phyloP scores from a whole-genome alignment of 1,140 invertebrate genomes.

The Gryon sp. region DNA sequence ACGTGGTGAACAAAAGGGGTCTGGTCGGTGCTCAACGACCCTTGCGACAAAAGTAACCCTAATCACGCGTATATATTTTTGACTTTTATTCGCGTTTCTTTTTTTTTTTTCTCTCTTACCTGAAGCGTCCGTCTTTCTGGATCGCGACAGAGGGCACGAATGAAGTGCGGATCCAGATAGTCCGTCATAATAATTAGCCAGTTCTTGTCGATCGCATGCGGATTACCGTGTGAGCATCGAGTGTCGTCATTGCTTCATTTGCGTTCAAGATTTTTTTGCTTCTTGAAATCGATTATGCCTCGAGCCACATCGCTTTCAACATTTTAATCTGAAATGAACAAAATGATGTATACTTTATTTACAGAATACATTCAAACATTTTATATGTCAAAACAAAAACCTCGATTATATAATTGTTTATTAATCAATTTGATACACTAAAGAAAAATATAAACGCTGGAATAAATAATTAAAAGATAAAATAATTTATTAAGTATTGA shows the following conservation, averaged over 20 bases:
- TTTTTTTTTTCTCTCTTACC: constrained; percentile 72
- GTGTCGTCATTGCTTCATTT: constrained; percentile 21
- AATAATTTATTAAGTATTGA: no score
- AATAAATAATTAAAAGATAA: no score
- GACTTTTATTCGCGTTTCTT: no score
- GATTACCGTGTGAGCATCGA: constrained; percentile 23
- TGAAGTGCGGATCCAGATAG: constrained; percentile 83
- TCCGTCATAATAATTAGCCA: constrained; percentile 77
- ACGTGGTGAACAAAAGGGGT: constrained; percentile 15
- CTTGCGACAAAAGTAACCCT: constrained; percentile 8
- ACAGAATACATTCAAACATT: no score
- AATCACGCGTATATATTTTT: constrained; percentile 19
- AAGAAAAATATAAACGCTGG: no score
- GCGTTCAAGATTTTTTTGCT: background rate
- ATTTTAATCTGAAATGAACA: constrained; percentile 20
- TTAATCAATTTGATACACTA: no score
- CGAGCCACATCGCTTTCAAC: no score
- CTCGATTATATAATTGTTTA: no score
- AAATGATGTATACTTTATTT: no score
- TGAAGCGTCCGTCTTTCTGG: constrained; percentile 82
- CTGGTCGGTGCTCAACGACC: background rate
- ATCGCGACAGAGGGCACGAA: constrained; percentile 82
- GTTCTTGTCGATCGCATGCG: constrained; percentile 57
- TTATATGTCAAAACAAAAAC: no score
- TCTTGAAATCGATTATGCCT: constrained; percentile 7